A percentile compares a stretch with the other conserved stretches of the same genome.
Conservation (phyloP, 2,113 vertebrate species). For the Corvus hawaiiensis region DNA sequence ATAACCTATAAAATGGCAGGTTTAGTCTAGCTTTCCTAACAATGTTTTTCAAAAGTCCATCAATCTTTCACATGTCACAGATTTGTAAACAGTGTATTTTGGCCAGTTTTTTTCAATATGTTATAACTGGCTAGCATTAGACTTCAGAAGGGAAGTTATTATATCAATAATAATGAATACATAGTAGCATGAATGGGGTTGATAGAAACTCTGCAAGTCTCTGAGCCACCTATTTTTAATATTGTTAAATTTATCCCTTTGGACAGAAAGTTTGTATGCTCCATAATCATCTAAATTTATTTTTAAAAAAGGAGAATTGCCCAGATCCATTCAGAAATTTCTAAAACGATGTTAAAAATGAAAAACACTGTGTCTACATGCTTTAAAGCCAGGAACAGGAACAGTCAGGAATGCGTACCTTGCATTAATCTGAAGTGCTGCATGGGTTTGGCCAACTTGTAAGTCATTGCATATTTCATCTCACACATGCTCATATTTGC, state of each 20-base stretch:
- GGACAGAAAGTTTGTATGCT: not conserved
- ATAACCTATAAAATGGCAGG: not conserved
- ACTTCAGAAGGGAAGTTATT: not conserved
- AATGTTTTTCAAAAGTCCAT: not conserved
- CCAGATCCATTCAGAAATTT: not conserved
- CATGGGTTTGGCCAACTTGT: not conserved
- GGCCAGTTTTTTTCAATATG: not conserved
- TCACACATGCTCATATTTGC: not conserved
- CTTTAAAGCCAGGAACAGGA: not conserved
- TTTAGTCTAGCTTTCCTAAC: not conserved
- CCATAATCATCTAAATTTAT: not conserved
- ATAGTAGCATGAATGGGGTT: not conserved
- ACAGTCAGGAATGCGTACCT: not conserved
- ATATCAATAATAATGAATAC: not conserved
- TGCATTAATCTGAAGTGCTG: not conserved
- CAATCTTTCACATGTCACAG: not conserved
- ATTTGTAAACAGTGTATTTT: not conserved
- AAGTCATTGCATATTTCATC: not conserved
- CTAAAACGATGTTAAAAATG: not conserved
- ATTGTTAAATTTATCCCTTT: not conserved
- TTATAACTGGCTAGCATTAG: not conserved
- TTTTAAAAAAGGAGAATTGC: not conserved
- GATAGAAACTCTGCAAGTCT: not conserved
- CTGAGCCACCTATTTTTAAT: not conserved
- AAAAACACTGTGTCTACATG: not conserved